Evolutionary conservation across 2,113 vertebrate species (phyloP).

Genomic region (Alaudala cheleensis): DNA sequence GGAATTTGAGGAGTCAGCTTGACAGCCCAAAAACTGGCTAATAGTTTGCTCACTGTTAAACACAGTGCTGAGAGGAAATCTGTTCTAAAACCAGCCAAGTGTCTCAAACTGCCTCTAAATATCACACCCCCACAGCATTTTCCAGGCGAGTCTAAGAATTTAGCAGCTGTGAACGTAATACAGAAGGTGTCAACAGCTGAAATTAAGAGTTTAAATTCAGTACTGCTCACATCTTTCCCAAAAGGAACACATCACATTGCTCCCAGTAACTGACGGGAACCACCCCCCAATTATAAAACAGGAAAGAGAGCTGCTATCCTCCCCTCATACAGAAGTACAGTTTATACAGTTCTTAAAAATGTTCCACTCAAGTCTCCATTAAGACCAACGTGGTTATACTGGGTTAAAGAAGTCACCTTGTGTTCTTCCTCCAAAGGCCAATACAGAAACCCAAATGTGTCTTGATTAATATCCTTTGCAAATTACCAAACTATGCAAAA

Average conservation of each 20-base stretch:
- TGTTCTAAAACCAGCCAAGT: conserved; percentile 56
- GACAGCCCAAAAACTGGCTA: conserved; percentile 33
- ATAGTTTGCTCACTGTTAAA: conserved; percentile 40
- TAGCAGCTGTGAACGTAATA: conserved; percentile 56
- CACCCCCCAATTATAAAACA: not conserved
- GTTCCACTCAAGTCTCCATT: not conserved
- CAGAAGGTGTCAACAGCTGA: conserved; percentile 40
- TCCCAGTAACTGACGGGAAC: not conserved
- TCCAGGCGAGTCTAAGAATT: not conserved
- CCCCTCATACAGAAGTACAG: not conserved
- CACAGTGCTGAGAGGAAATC: conserved; percentile 18
- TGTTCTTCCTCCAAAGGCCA: not conserved
- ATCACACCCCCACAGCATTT: conserved; percentile 34
- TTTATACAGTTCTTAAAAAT: not conserved
- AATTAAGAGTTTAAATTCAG: conserved; percentile 41
- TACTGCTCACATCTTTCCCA: not conserved
- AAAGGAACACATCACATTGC: not conserved
- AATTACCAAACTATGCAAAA: not conserved
- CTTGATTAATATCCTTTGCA: not conserved
- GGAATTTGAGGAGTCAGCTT: not conserved
- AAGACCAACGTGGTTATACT: not conserved
- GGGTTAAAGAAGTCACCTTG: not conserved
- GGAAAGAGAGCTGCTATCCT: not conserved
- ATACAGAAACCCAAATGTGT: not conserved
- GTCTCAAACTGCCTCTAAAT: conserved; percentile 41